Base-by-base conservation (phyloP, 2,888 invertebrate genomes). In the Brachyptera risi region DNA sequence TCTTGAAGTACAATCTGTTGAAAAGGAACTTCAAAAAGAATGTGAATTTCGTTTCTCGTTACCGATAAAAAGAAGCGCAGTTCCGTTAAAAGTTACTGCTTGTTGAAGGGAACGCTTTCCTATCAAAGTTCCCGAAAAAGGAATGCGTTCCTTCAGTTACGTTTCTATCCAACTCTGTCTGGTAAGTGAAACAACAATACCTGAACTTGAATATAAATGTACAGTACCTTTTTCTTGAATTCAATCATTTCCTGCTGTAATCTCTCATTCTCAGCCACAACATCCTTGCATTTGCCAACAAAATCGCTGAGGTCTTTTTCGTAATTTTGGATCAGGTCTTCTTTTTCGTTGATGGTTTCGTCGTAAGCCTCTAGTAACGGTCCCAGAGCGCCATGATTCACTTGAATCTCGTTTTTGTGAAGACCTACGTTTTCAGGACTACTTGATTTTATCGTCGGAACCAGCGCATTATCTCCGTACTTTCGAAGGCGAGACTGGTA, bases 361-460 rank as follows among this genome's bases (percentile, higher is more conserved):
- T 90, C 87, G 69, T 90, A 92, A 0, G 90, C 88, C 70, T 88
- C 85, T 65, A 91, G 78, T 3, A 92, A 76, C 0, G 91, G 91
- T 0, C 80, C 81, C 74, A 78, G 47, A 63, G 78, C 73, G 58
- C 73, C 31, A 11, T 31, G 9, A 24, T 56, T 35, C 2, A 56
- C 4, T 40, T 15, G 5, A 7, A 49, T 17, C n/a, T n/a, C n/a
- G n/a, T n/a, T n/a, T n/a, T n/a, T n/a, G n/a, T n/a, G n/a, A n/a
- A n/a, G n/a, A n/a, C n/a, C n/a, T n/a, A n/a, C n/a, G n/a, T n/a
- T n/a, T n/a, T n/a, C n/a, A n/a, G n/a, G n/a, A n/a, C n/a, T n/a
- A 40, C 17, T 21, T 15, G 11, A 13, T 15, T 17, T 21, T 1
- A 35, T 19, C 42, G 35, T 47, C 4, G n/a, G 56, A 3, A 23